Base-by-base conservation (phyloP, 23 tunicate genomes). In the Aplidium turbinatum region DNA sequence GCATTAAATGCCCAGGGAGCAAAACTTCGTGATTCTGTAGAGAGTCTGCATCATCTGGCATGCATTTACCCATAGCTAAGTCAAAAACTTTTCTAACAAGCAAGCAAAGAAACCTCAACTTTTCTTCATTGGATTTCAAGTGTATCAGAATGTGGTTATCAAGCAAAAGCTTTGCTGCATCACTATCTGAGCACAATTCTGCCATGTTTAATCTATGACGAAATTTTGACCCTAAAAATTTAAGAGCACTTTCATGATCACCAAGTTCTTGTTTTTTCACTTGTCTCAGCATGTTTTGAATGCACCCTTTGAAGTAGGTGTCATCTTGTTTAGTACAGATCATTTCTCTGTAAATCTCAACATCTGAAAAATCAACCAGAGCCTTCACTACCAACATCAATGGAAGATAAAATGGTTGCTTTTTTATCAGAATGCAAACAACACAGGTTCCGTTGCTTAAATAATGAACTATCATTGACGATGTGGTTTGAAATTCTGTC, bases 1-100 rank as follows among this genome's bases (percentile, higher is more conserved):
- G 85, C 33, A 69, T 65, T 27, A 93, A 39, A 76, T 93, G 98
- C n/a, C 98, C 98, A 1, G 98, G 98, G 0, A 85, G 48, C 13
- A 93, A 70, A 62, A 93, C 81, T 51, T 93, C 98, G 23, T 81
- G 87, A 64, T 80, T 72, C 64, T 93, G 93, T 0, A 81, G 73
- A 0, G 98, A 93, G 39, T 93, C 98, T 0, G 81, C 47, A 38
- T 81, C 69, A 62, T 93, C 98, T 1, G 93, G 82, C 33, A 85
- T 27, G 57, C 93, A 85, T 52, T 85, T 85, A 39, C 70, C 76
- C 67, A 69, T 54, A 32, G 98, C 98, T 33, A 93, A 64, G 47
- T 70, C 79, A 56, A 64, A 93, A 5, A 85, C 78, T 76, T 93
- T 93, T 21, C 87, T 61, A 19, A 83, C 61, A 93, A 93, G 80